Base-by-base conservation (phyloP, 1,140 invertebrate genomes). In the Plutomurus gul region DNA sequence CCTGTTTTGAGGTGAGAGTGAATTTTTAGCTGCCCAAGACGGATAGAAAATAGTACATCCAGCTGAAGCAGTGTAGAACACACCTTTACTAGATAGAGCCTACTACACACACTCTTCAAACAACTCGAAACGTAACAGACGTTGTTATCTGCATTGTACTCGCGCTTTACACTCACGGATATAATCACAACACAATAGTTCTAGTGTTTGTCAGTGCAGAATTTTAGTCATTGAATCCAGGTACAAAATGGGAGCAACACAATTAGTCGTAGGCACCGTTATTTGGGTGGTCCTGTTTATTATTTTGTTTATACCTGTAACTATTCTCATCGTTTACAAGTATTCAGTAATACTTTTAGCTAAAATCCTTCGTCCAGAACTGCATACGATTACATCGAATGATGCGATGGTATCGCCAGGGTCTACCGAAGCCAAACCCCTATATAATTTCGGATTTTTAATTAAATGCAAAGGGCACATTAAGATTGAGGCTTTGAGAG, bases 391-490 rank as follows among this genome's bases (percentile, higher is more conserved):
- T n/a, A 13, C 40, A 0, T 3, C 72, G n/a, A 49, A 49, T 49
- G 72, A 74, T 33, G 20, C 7, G 2, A 16, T 3, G 18, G 72
- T 47, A 8, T 2, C 22, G 7, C n/a, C 33, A 39, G 49, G 36
- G 8, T 39, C 49, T 0, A 39, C 40, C 2, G 11, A 4, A 7
- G 65, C 60, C 4, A 27, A 33, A 22, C 37, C 77, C 3, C 27
- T 51, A 1, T 11, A 60, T 0, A 74, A 75, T 65, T 56, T 79
- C 36, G 77, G 77, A 5, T 33, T 75, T 60, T 4, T 79, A 47
- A 20, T 40, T 3, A 60, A 13, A 10, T 25, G 47, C 20, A 33
- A 79, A 60, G 77, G 71, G 18, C 11, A 16, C 1, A 46, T 79
- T 60, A 40, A 37, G 7, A 51, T 79, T 1, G 37, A 56, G 13